These are phyloP conservation scores for Lasioglossum leucozonium DNA, from an alignment of 2,888 invertebrate species.

Conservation along the genomic window DNA sequence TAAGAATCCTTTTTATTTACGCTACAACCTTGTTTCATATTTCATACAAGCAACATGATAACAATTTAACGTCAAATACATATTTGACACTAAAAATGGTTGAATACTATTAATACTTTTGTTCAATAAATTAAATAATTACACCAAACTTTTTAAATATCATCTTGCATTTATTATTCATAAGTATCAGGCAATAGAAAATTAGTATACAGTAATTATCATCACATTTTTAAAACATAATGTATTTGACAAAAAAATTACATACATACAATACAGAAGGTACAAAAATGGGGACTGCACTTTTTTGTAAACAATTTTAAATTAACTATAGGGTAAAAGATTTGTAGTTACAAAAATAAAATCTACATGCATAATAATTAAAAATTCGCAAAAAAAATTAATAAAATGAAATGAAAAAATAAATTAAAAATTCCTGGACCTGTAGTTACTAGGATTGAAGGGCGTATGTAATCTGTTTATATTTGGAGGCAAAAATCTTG, in stretches of 20 bases:
- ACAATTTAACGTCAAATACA: not conserved
- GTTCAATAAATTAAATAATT: not conserved
- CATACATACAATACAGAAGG: not conserved
- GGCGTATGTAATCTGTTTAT: too few relatives aligned
- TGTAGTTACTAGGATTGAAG: slow-evolving; percentile 59
- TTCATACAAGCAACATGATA: not conserved
- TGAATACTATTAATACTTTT: not conserved
- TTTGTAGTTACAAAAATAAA: too few relatives aligned
- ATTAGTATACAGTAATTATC: not conserved
- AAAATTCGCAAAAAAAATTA: not conserved
- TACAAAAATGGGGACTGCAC: too few relatives aligned
- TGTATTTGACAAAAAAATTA: not conserved
- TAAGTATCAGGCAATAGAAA: not conserved
- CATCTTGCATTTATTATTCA: not conserved
- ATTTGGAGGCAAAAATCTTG: too few relatives aligned
- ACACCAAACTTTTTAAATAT: not conserved
- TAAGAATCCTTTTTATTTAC: not conserved
- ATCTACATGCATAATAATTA: slow-evolving; percentile 2
- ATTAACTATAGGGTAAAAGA: too few relatives aligned
- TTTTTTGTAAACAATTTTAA: too few relatives aligned
- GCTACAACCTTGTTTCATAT: slow-evolving; percentile 2
- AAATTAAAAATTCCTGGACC: not conserved
- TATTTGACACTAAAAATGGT: not conserved
- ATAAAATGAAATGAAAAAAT: too few relatives aligned
- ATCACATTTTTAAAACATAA: not conserved